Evolutionary conservation across 37 sponge, comb jelly and placozoan species (phyloP), one percentile per base, ranked within the genome.

Genomic region (Mnemiopsis leidyi): DNA sequence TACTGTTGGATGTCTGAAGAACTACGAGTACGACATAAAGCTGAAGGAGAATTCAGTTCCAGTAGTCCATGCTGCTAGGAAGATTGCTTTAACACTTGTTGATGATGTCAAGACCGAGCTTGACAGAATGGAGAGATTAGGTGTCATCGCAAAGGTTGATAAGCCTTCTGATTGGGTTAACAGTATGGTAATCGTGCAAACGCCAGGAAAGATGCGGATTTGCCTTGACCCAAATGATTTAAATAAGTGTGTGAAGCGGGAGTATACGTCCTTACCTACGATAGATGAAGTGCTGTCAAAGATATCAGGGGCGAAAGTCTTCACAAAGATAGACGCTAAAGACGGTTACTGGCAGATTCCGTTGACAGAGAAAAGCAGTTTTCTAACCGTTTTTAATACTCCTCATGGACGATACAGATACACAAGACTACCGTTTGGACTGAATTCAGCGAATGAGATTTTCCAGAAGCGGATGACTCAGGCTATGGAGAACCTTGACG

Each of bases 391-490:
- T 69, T 95, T 95, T 93, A 92, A 92, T 48, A 94, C 94, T 21
- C 94, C 95, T 68, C 90, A n/a, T 20, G 93, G 95, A 25, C 75
- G 93, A 16, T 95, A 88, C 34, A 69, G 94, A 30, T 94, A 93
- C 93, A 92, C 92, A 37, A n/a, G 95, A 13, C 39, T 95, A 26
- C 95, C 94, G 23, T 95, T 94, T 37, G 96, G 96, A 0, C 34
- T 95, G 30, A 94, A 94, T 38, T 94, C 94, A 69, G 94, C 95
- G n/a, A 95, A 95, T 2, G 94, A 95, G 9, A 95, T 94, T 0
- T 94, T 95, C 36, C 96, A 95, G 61, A 67, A 93, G 33, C 92
- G 93, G 40, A 95, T 94, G 94, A 75, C 94, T 32, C 35, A 28
- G 7, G 92, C 94, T 18, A 76, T 93, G 0, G 1, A 73, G 23